phyloP scores from a whole-genome alignment of 2,797 vertebrate species.

The Neosalanx taihuensis region DNA sequence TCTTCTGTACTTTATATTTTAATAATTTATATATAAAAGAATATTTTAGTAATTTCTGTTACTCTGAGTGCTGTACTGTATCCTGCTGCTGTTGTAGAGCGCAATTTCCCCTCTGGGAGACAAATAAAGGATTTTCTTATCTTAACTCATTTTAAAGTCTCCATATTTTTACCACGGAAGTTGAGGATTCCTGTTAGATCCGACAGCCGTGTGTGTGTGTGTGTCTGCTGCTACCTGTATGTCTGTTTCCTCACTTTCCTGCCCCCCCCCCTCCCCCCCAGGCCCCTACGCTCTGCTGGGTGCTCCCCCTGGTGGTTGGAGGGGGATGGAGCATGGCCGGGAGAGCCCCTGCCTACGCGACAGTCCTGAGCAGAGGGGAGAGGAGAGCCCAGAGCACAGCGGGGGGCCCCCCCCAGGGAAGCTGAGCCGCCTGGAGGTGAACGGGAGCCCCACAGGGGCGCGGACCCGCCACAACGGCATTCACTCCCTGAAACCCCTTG shows the following conservation, averaged over 20 bases:
- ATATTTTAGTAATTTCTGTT: too few relatives aligned
- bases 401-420: slow-evolving; percentile 85
- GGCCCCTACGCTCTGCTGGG: slow-evolving; percentile 88
- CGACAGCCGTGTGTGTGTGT: too few relatives aligned
- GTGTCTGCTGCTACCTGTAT: not conserved
- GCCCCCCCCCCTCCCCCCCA: slow-evolving; percentile 48
- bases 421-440: slow-evolving; percentile 91
- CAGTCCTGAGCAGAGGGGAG: slow-evolving; percentile 86
- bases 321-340: slow-evolving; percentile 93
- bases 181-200: not conserved
- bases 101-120: too few relatives aligned
- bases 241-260: not conserved
- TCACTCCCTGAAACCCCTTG: slow-evolving; percentile 77
- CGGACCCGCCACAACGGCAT: slow-evolving; percentile 86
- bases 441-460: slow-evolving; percentile 90
- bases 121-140: too few relatives aligned
- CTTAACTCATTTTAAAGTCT: too few relatives aligned
- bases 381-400: slow-evolving; percentile 88
- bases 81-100: too few relatives aligned
- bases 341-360: slow-evolving; percentile 91
- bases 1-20: too few relatives aligned
- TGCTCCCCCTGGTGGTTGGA: slow-evolving; percentile 85
- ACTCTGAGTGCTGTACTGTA: too few relatives aligned
- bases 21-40: too few relatives aligned
- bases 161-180: not conserved